Evolutionary conservation across 1,140 invertebrate species (phyloP).

Genomic region (Cydia strobilella): DNA sequence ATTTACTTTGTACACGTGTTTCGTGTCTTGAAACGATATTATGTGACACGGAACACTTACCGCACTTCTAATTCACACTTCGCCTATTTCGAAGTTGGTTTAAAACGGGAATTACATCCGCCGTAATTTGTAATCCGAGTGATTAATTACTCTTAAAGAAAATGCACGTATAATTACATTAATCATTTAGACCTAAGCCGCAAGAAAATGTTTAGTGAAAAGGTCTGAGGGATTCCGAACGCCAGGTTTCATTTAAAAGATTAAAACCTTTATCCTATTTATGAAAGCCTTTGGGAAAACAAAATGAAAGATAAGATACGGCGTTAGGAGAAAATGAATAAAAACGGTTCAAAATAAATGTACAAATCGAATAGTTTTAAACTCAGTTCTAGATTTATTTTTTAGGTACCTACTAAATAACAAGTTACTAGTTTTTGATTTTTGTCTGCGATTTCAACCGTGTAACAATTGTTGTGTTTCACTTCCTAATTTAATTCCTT

Average conservation of each 20-base stretch:
- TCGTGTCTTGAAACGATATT: no score
- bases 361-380: no score
- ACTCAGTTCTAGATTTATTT: no score
- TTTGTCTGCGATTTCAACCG: no score
- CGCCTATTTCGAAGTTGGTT: neutral
- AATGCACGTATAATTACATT: neutral
- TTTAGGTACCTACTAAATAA: no score
- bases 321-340: no score
- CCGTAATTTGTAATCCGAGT: neutral
- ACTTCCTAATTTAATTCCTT: no score
- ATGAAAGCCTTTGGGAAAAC: neutral
- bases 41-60: neutral
- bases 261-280: slow-evolving; percentile 1
- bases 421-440: no score
- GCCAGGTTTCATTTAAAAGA: slow-evolving; percentile 11
- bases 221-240: neutral
- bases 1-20: no score
- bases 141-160: slow-evolving; percentile 4
- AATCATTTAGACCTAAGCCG: slow-evolving; percentile 3
- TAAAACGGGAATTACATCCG: neutral
- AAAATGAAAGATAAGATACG: no score
- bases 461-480: no score
- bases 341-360: no score
- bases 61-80: neutral
- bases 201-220: neutral